Base-by-base conservation (phyloP, 2,888 invertebrate species). In the Rotaria sp. region DNA sequence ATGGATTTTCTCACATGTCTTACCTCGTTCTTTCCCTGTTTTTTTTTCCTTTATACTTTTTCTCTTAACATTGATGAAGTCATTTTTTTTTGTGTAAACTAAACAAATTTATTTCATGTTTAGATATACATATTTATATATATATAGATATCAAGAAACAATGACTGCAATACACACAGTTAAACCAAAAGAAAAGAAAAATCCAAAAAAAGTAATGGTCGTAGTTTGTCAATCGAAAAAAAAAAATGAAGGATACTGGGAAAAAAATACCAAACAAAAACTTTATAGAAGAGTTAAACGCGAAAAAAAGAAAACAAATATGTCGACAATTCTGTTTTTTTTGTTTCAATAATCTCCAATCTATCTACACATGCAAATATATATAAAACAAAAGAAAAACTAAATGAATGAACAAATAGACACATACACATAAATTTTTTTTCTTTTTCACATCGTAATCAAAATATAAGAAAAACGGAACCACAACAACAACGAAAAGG, bases 91-190 rank as follows among this genome's bases (percentile, higher is more conserved):
- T 35, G 15, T 67, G 35, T 67, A 35, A 67, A 35, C 67, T 67
- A 67, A 67, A 67, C 67, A 67, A 67, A 67, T 67, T 67, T 67
- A 67, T 67, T 67, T 67, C 67, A 67, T 67, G 67, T 67, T 38
- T 38, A 67, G 67, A 67, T 15, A 59, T 59, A 59, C 30, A 30
- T 59, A 30, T 59, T 30, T 59, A n/a, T 30, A 59, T 59, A 59
- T 35, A 67, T 67, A 67, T 67, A 67, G 15, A 67, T 30, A 67
- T 67, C 67, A 35, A 67, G 35, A 67, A 67, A 35, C 67, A 38
- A 67, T 67, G 67, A 67, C 67, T 35, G 67, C 67, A 67, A 67
- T 67, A 38, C 67, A 67, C 35, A 67, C 35, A 67, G 67, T 67
- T 67, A 67, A 67, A 67, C 21, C 67, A 67, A 35, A 67, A 30